Evolutionary conservation across 2,797 vertebrate species (phyloP), one percentile per base, ranked within the genome.

Genomic region (Sebastes hubbsi): DNA sequence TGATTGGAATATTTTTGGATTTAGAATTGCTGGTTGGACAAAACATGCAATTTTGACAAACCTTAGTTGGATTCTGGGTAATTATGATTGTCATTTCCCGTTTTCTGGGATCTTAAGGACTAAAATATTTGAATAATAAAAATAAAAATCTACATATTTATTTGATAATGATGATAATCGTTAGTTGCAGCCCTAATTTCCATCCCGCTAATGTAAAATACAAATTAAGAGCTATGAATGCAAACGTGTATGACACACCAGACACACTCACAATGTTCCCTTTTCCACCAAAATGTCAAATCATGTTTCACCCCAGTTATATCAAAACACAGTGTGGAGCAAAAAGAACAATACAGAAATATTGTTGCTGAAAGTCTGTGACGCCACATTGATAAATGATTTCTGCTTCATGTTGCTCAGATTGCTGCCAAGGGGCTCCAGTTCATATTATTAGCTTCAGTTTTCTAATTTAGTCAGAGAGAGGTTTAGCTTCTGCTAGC

Each of bases 381-480:
- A 30, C 29, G 27, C 30, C 27, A 68, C 46, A 61, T 22, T 66
- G 58, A 55, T 38, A 42, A 75, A 84, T 79, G 7, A 69, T 74
- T 25, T 83, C 32, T 67, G 59, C 71, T 68, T 64, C 58, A 42
- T 10, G 65, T 52, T 80, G 71, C 62, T 85, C 38, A 62, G 58
- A 64, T 68, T 76, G 70, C 60, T 61, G 10, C 72, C 32, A 42
- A 46, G 2, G 54, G 67, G 59, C 52, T 82, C 9, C 6, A 4
- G 63, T 78, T 76, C 22, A 68, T 74, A 62, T 73, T 32, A 68
- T 75, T 78, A 75, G n/a, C 67, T 46, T 55, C 58, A n/a, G 24
- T 81, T 81, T 72, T 75, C 20, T 65, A 20, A 82, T 74, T 87
- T 52, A 88, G 25, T 66, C 55, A 58, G 72, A 24, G 56, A 49